Evolutionary conservation across 2,113 vertebrate genomes (phyloP).

Genomic region (Macrotis lagotis): DNA sequence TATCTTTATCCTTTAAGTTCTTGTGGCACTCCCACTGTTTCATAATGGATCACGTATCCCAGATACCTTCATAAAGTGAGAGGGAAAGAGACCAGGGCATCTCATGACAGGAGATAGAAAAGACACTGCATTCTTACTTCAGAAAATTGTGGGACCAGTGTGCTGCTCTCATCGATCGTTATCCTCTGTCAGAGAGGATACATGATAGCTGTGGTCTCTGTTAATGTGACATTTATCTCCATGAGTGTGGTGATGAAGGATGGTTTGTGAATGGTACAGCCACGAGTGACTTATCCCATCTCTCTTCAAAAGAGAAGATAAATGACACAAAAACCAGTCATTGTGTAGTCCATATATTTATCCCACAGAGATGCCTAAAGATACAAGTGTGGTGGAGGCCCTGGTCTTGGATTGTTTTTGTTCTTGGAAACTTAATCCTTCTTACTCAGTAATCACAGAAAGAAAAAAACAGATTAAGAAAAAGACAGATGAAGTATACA

Average conservation of each 20-base stretch:
- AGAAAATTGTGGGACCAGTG: not conserved
- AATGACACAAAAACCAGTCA: conserved; percentile 41
- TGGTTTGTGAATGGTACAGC: conserved; percentile 31
- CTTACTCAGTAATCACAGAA: conserved; percentile 18
- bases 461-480: not conserved
- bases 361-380: not conserved
- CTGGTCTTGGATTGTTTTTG: conserved; percentile 23
- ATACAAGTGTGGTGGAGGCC: not conserved
- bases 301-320: conserved; percentile 63
- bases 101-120: not conserved
- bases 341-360: conserved; percentile 23
- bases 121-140: conserved; percentile 12
- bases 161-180: not conserved
- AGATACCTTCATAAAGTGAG: not conserved
- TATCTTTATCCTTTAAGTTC: not conserved
- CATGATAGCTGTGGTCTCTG: conserved; percentile 7
- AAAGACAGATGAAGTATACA: conserved; percentile 36
- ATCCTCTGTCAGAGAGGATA: conserved; percentile 45
- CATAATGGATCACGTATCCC: not conserved
- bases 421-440: conserved; percentile 47
- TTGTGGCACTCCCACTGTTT: not conserved
- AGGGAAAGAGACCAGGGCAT: not conserved
- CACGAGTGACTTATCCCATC: conserved; percentile 42
- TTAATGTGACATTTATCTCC: conserved; percentile 62
- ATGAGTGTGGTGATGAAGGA: conserved; percentile 49